Evolutionary conservation across 2,797 vertebrate species (phyloP).

Genomic region (Leptoclinus maculatus): DNA sequence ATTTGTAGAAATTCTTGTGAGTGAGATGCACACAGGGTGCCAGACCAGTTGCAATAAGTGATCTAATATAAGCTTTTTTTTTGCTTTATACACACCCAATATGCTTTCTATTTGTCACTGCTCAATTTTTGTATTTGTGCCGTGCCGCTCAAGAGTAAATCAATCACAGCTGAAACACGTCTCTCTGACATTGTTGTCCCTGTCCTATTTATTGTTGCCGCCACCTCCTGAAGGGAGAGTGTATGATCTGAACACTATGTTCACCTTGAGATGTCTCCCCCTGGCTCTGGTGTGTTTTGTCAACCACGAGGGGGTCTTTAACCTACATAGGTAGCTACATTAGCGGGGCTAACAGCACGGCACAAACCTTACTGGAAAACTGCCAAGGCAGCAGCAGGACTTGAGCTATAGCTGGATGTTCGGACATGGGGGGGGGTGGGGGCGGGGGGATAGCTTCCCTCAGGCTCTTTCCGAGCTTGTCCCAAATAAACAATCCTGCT

Average conservation of each 20-base stretch:
- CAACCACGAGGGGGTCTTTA: constrained; percentile 81
- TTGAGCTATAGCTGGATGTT: constrained; percentile 68
- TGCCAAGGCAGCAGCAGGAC: constrained; percentile 79
- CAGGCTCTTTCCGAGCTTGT: constrained; percentile 61
- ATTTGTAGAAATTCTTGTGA: not conserved
- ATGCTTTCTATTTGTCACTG: constrained; percentile 2
- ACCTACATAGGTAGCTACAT: constrained; percentile 84
- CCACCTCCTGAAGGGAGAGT: constrained; percentile 34
- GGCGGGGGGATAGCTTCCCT: constrained; percentile 46
- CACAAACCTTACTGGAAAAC: constrained; percentile 68
- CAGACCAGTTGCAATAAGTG: not conserved
- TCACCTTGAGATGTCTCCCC: constrained; percentile 81
- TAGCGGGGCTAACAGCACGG: constrained; percentile 77
- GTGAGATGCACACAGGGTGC: not conserved
- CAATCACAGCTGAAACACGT: constrained; percentile 43
- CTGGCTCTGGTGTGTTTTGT: constrained; percentile 70
- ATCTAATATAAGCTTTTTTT: not conserved
- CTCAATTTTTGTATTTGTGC: constrained; percentile 21
- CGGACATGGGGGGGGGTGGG: constrained; percentile 32
- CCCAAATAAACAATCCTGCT: constrained; percentile 59
- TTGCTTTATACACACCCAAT: not conserved
- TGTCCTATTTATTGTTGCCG: constrained; percentile 58
- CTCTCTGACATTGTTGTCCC: constrained; percentile 58
- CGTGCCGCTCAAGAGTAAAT: constrained; percentile 34
- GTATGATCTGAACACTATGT: constrained; percentile 40